Evolutionary conservation across 2,888 invertebrate genomes (phyloP), one percentile per base, ranked within the genome.

Genomic region (Elgonia sp.): DNA sequence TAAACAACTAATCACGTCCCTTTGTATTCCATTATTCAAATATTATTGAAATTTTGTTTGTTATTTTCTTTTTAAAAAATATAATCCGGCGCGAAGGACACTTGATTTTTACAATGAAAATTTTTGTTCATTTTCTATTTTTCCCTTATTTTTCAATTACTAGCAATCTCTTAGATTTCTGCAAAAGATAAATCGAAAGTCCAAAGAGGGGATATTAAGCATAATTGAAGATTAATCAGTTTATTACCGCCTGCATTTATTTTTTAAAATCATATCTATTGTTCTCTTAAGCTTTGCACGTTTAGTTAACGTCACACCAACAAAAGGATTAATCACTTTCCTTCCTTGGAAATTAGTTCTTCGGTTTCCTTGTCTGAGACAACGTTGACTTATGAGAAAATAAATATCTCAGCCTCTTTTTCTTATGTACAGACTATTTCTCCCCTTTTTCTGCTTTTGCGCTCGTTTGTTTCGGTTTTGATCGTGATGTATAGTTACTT

Each of bases 311-410:
- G 63, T 29, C 42, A n/a, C 57, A 55, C 37, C 50, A 46, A 73
- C 69, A 20, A 76, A 76, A 21, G 76, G 73, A 84, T 84, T 84
- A 84, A 84, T 84, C 76, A 76, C 76, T 73, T 76, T 84, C 62
- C 76, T 57, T 42, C 63, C 40, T 70, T 62, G 53, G 37, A 84
- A 84, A 76, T 84, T 76, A 76, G 69, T 84, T 76, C 76, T 65
- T 53, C 50, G 65, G 40, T 76, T 84, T 69, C 67, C 76, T 69
- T 84, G 69, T 39, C 29, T 55, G 67, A 75, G 65, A 60, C 83
- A 63, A 75, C 75, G 75, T 60, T 76, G 75, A 84, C 84, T 76
- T 62, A 53, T 69, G 70, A 76, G 62, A 69, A 84, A 84, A 69
- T 67, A 84, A 73, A 75, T 83, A 73, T 83, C 67, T 53, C 67